Evolutionary conservation across 1,140 invertebrate genomes (phyloP), one percentile per base, ranked within the genome.

Genomic region (Drosophila novamexicana): DNA sequence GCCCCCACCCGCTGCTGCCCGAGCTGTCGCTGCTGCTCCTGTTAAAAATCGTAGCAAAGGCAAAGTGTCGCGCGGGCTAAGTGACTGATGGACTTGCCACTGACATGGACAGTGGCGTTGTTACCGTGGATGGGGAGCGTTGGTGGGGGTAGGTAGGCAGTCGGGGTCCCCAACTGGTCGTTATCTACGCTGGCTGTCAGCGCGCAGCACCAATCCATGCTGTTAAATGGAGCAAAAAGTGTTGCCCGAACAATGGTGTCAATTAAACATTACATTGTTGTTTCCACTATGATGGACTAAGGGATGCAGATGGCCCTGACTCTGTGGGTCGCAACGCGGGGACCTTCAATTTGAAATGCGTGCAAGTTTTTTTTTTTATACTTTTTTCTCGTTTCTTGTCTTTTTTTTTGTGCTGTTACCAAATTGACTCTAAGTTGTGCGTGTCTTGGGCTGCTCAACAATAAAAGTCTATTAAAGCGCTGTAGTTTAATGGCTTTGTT

Each of bases 191-290:
- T 77, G 56, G 9, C 81, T 88, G 84, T 82, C 77, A 79, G 49
- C 76, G 81, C 68, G 42, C 75, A 81, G 81, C 81, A 72, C 75
- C 75, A 85, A 81, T 79, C 80, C 79, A 83, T 89, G 83, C 79
- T 86, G 84, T 84, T 88, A 84, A 88, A 88, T 88, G 84, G 84
- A 89, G 84, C 84, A 88, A 88, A 88, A 88, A 85, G 83, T 89
- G 84, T 83, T 79, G 74, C 80, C 80, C 57, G 84, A 88, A 88
- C 84, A 88, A 88, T 88, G 84, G 84, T 84, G 84, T 88, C 84
- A 88, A 88, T 88, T 88, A 88, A 88, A 88, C 80, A 84, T 88
- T 80, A 88, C 84, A 88, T 88, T 88, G 80, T 88, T 88, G 78
- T 88, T 63, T 58, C 62, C 56, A 73, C 70, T 68, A 68, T 68